phyloP scores from a whole-genome alignment of 2,797 vertebrate species.

The Rhinella marina region DNA sequence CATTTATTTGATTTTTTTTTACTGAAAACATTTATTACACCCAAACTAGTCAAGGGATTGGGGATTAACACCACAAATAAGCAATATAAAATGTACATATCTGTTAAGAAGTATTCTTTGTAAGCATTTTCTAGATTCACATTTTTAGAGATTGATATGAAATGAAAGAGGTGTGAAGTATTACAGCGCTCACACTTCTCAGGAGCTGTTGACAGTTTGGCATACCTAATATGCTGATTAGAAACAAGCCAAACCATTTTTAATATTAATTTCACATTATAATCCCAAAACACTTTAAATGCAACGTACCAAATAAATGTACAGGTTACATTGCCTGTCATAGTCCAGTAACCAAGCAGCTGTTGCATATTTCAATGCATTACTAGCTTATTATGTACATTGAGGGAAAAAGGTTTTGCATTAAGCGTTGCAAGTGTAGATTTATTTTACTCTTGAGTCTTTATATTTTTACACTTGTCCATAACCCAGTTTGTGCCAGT shows the following conservation, averaged over 20 bases:
- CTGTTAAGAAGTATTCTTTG: constrained; percentile 22
- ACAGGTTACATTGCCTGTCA: constrained; percentile 17
- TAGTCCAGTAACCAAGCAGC: neutral
- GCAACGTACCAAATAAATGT: constrained; percentile 24
- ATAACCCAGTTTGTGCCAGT: neutral
- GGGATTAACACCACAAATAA: neutral
- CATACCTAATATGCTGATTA: constrained; percentile 40
- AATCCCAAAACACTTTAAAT: constrained; percentile 21
- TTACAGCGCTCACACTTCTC: constrained; percentile 29
- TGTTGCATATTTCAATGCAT: neutral
- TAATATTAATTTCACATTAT: constrained; percentile 42
- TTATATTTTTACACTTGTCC: neutral
- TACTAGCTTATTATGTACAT: neutral
- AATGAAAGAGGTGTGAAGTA: constrained; percentile 44
- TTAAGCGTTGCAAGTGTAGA: neutral
- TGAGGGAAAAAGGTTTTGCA: neutral
- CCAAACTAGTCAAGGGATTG: no score
- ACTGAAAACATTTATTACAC: no score
- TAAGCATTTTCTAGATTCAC: neutral
- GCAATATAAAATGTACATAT: neutral
- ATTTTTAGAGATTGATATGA: constrained; percentile 48
- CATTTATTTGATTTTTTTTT: no score
- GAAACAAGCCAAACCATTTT: constrained; percentile 43
- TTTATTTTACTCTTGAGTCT: neutral
- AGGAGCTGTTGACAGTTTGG: constrained; percentile 33